Percentiles rank a stretch among this genome's conserved stretches.
Evolutionary conservation across 2,888 invertebrate species (phyloP).

Genomic region (Cinara cedri): DNA sequence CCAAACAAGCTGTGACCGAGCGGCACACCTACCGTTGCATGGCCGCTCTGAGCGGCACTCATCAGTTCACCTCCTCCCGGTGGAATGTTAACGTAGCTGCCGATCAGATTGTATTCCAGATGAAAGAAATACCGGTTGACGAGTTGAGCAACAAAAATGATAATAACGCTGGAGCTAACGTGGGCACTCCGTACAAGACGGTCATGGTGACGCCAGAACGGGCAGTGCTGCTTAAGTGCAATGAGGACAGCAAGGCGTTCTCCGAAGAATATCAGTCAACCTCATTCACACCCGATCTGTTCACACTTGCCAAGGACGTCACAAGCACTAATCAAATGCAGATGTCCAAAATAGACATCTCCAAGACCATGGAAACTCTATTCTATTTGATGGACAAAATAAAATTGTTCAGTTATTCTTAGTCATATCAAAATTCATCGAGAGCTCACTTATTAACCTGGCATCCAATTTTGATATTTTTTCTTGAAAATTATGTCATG

Average conservation of each 20-base stretch:
- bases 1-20: constrained; percentile 73
- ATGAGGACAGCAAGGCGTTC: constrained; percentile 77
- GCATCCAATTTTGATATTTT: too few relatives aligned
- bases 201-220: constrained; percentile 73
- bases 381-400: constrained; percentile 69
- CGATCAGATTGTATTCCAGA: constrained; percentile 72
- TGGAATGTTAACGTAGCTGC: constrained; percentile 72
- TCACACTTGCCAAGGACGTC: constrained; percentile 71
- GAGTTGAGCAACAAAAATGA: constrained; percentile 58
- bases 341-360: constrained; percentile 67
- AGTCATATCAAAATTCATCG: background rate
- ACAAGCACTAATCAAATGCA: constrained; percentile 70
- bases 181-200: constrained; percentile 63
- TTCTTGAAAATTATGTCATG: too few relatives aligned
- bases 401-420: constrained; percentile 72
- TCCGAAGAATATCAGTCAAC: constrained; percentile 64
- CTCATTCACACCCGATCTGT: constrained; percentile 77
- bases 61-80: constrained; percentile 82
- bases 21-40: constrained; percentile 80
- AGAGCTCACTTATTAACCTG: too few relatives aligned
- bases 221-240: constrained; percentile 73
- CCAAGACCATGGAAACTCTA: constrained; percentile 69
- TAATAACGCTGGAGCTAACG: constrained; percentile 65
- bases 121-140: constrained; percentile 66
- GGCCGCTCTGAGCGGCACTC: constrained; percentile 74